phyloP scores from a whole-genome alignment of 1,140 invertebrate species.

The Rhysida immarginata region DNA sequence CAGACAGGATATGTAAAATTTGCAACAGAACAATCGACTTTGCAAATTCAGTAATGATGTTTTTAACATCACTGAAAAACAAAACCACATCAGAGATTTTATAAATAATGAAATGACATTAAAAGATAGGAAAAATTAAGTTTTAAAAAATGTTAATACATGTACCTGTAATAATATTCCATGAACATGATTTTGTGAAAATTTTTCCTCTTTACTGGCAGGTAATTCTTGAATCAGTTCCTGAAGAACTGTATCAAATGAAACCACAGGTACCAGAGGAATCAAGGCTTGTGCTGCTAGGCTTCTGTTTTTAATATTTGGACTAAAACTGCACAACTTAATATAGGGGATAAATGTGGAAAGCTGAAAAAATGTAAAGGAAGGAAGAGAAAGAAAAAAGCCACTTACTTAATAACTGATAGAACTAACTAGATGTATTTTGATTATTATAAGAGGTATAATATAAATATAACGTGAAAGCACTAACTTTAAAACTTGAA shows the following conservation, averaged over 20 bases:
- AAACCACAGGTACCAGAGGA: conserved; percentile 38
- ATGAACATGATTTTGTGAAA: conserved; percentile 36
- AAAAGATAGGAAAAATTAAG: too few species aligned
- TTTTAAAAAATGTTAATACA: background rate
- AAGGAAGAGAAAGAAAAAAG: background rate
- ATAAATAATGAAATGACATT: too few species aligned
- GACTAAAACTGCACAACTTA: conserved; percentile 35
- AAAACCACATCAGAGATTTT: too few species aligned
- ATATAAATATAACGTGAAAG: background rate
- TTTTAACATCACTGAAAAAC: too few species aligned
- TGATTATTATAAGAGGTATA: too few species aligned
- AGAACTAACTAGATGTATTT: too few species aligned
- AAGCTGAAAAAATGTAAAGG: conserved; percentile 16
- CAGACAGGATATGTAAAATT: too few species aligned
- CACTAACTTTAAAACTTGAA: conserved; percentile 42
- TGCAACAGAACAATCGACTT: too few species aligned
- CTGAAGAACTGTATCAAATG: conserved; percentile 19
- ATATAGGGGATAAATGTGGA: conserved; percentile 28
- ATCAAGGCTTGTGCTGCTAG: conserved; percentile 48
- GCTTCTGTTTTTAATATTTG: conserved; percentile 44
- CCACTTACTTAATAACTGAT: too few species aligned
- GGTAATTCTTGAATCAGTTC: conserved; percentile 4
- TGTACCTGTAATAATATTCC: conserved; percentile 38
- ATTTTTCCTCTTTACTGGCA: conserved; percentile 2
- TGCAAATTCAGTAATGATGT: too few species aligned